Evolutionary conservation across 2,888 invertebrate genomes (phyloP), one percentile per base, ranked within the genome.

Genomic region (Dicroscelio sp.): DNA sequence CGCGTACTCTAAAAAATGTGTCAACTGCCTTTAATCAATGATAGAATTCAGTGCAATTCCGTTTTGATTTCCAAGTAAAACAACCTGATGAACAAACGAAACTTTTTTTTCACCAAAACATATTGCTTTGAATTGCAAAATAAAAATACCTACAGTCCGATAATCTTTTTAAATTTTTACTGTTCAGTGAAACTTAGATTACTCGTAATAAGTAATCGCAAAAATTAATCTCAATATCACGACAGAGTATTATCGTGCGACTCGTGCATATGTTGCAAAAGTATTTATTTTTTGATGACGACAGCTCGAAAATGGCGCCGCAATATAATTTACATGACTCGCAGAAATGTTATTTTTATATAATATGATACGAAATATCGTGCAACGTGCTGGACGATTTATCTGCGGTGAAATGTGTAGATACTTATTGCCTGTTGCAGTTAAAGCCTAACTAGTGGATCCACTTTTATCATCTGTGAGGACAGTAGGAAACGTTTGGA

Each of bases 401-500:
- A 80, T 82, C 76, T 69, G 23, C 55, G 31, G 76, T 76, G 65
- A 80, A 85, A 80, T 23, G 80, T 80, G 80, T 58, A 79, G 73
- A 84, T 80, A 75, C 58, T 52, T 78, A 58, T 90, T 90, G 89
- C 89, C 86, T 85, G 69, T 67, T 69, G 89, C 43, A 35, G 89
- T 80, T 85, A 90, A 69, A 82, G 25, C 14, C 63, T 86, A 86
- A 67, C 69, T 90, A 58, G 69, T 65, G 65, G 58, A 83, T 86
- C 80, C 86, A 91, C 88, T 84, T 90, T 94, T 93, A 96, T 96
- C 96, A 96, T 96, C 97, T 97, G 95, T 97, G 97, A 93, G 98
- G 98, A 96, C 99, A 99, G 97, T 98, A 98, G 96, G 98, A 98
- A 96, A 98, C 98, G 97, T 98, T 98, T 78, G 99, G 99, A 97